A percentile compares a stretch with the other conserved stretches of the same genome.
Conservation (phyloP, 2,797 vertebrate species). For the Serranus cabrilla region DNA sequence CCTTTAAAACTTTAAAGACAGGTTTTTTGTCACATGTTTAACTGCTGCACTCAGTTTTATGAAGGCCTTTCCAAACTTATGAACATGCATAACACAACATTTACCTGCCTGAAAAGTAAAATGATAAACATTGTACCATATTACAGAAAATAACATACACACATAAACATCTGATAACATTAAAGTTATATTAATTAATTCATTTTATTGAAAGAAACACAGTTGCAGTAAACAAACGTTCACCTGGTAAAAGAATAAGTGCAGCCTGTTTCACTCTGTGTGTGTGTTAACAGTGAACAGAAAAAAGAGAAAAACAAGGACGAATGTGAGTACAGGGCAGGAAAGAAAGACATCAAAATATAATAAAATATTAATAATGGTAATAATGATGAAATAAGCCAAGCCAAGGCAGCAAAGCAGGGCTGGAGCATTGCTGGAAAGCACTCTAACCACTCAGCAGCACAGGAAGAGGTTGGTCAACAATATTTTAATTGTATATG, state of each 20-base stretch:
- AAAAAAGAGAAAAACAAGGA: not conserved
- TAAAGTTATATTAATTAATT: too few relatives aligned
- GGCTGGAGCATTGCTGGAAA: not conserved
- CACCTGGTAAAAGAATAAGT: too few relatives aligned
- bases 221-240: too few relatives aligned
- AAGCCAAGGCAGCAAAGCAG: not conserved
- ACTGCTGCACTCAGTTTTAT: not conserved
- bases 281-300: not conserved
- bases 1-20: not conserved
- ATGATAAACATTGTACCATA: too few relatives aligned
- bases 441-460: not conserved
- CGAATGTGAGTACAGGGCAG: not conserved
- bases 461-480: not conserved
- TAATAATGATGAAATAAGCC: conserved; percentile 8
- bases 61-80: too few relatives aligned
- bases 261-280: not conserved
- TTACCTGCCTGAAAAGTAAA: too few relatives aligned
- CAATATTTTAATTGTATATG: not conserved
- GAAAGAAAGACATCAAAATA: not conserved
- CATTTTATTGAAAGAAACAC: too few relatives aligned
- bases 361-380: conserved; percentile 9
- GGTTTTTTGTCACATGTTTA: not conserved
- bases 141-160: too few relatives aligned
- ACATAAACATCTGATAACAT: too few relatives aligned
- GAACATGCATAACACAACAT: too few relatives aligned